These are phyloP conservation scores for Sterna hirundo DNA, from an alignment of 2,113 vertebrate species.

Conservation along the genomic window DNA sequence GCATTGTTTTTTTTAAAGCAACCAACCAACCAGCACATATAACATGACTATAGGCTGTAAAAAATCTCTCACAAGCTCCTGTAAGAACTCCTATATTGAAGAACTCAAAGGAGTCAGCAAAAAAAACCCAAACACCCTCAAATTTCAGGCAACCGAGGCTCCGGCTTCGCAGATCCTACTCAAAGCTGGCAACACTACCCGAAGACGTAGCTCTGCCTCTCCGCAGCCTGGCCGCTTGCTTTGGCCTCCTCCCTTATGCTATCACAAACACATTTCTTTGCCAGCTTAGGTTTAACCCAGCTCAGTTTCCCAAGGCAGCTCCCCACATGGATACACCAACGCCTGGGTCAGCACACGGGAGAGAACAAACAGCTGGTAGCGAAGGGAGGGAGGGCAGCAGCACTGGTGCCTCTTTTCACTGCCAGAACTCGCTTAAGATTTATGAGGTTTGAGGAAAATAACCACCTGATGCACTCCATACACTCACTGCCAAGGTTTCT, in stretches of 20 bases:
- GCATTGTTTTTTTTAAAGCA: not conserved
- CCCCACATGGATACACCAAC: not conserved
- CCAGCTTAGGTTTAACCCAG: slow-evolving; percentile 24
- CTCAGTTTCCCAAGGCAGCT: slow-evolving; percentile 40
- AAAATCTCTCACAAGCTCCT: not conserved
- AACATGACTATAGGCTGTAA: not conserved
- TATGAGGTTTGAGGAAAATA: slow-evolving; percentile 5
- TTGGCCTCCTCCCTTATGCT: slow-evolving; percentile 11
- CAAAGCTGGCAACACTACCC: not conserved
- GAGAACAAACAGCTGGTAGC: slow-evolving; percentile 39
- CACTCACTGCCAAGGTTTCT: not conserved
- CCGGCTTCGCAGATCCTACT: rapidly evolving
- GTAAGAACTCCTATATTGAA: not conserved
- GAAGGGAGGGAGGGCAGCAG: not conserved
- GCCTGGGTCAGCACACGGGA: slow-evolving; percentile 44
- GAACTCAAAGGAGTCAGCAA: not conserved
- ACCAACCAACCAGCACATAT: not conserved
- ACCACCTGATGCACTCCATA: slow-evolving; percentile 11
- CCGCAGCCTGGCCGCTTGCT: not conserved
- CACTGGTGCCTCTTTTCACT: not conserved
- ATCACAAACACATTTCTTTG: slow-evolving; percentile 41
- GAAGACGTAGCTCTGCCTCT: not conserved
- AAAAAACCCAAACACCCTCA: not conserved
- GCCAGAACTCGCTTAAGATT: slow-evolving; percentile 25
- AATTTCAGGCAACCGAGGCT: not conserved